phyloP scores from a whole-genome alignment of 2,888 invertebrate species.

The Lamellibrachia columna region DNA sequence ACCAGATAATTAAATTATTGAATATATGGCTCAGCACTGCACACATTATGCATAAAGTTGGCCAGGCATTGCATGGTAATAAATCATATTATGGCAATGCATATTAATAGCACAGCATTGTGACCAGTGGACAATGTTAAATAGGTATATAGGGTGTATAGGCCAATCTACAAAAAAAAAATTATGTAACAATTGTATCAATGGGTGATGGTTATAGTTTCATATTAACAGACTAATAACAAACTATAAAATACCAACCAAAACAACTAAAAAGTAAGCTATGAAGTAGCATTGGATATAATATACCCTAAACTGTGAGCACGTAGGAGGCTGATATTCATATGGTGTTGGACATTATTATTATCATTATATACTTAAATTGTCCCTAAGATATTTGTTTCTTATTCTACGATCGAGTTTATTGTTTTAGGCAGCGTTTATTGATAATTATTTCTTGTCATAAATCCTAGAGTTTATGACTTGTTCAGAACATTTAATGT shows the following conservation, averaged over 20 bases:
- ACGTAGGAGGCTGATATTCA: too few relatives aligned
- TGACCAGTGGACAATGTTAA: not conserved
- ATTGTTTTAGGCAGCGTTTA: not conserved
- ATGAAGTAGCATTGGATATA: too few relatives aligned
- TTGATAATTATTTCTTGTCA: not conserved
- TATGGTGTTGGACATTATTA: too few relatives aligned
- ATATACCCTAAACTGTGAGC: too few relatives aligned
- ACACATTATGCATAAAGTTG: not conserved
- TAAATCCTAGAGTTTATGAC: not conserved
- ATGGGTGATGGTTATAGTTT: not conserved
- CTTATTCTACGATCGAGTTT: too few relatives aligned
- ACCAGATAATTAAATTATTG: slow-evolving; percentile 16
- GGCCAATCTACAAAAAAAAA: not conserved
- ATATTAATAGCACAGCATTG: not conserved
- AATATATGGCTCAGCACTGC: not conserved
- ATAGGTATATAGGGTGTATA: not conserved
- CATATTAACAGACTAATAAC: not conserved
- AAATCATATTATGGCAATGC: not conserved
- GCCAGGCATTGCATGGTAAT: not conserved
- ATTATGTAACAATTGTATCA: not conserved
- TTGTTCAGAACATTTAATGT: not conserved
- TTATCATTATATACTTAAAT: too few relatives aligned
- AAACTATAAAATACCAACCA: not conserved
- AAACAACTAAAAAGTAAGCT: not conserved
- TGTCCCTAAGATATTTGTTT: too few relatives aligned